A percentile compares a stretch with the other conserved stretches of the same genome.
Conservation (phyloP, 1,140 invertebrate species). For the Trachymyrmex septentrionalis region DNA sequence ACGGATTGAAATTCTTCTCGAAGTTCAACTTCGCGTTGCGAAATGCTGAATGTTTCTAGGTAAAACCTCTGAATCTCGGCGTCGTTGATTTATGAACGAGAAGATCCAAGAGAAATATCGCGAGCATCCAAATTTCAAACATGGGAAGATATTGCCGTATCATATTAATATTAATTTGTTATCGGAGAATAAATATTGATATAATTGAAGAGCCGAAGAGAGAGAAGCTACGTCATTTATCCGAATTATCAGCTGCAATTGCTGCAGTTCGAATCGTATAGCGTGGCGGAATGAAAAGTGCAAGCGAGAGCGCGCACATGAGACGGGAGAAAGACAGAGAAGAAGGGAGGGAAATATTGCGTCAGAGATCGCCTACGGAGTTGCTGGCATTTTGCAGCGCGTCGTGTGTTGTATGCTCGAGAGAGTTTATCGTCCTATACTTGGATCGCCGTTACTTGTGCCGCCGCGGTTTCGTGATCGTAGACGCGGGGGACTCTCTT, state of each 20-base stretch:
- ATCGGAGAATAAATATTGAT: not conserved
- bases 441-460: conserved; percentile 47
- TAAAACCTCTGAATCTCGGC: not conserved
- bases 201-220: not conserved
- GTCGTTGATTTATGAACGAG: conserved; percentile 15
- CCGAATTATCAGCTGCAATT: conserved; percentile 22
- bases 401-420: conserved; percentile 65
- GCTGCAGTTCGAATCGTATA: conserved; percentile 23
- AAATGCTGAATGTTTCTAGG: not conserved
- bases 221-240: not conserved
- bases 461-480: conserved; percentile 31
- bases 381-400: conserved; percentile 78
- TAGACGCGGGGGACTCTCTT: conserved; percentile 14
- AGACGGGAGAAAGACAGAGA: conserved; percentile 38
- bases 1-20: conserved; percentile 51
- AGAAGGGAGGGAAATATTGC: conserved; percentile 69
- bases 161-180: not conserved
- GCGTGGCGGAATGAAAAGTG: conserved; percentile 17
- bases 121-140: not conserved
- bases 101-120: not conserved
- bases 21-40: conserved; percentile 28
- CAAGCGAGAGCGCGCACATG: conserved; percentile 24
- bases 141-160: not conserved
- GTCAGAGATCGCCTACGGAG: conserved; percentile 75
- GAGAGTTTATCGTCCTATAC: conserved; percentile 77